phyloP scores from a whole-genome alignment of 2,888 invertebrate species.

The Hybos culiciformis region DNA sequence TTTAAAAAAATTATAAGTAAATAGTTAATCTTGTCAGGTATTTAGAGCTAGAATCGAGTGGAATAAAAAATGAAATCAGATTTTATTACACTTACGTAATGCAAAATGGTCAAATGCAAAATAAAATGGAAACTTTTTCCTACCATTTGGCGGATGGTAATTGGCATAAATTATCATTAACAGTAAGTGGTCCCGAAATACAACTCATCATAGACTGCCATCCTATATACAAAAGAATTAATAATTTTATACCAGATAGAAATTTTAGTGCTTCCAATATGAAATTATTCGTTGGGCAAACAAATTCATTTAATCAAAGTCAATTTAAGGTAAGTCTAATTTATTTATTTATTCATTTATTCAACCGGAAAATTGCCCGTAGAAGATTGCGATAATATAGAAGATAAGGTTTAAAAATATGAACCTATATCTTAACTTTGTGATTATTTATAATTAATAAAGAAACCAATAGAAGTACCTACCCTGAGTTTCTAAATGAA shows the following conservation, averaged over 20 bases:
- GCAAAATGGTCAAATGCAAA: slow-evolving; percentile 46
- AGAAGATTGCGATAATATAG: no score
- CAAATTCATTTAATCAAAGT: slow-evolving; percentile 63
- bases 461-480: no score
- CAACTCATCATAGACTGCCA: slow-evolving; percentile 79
- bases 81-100: slow-evolving; percentile 52
- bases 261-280: slow-evolving; percentile 60
- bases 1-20: slow-evolving; percentile 4
- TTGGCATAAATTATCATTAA: slow-evolving; percentile 78
- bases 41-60: slow-evolving; percentile 84
- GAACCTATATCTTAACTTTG: no score
- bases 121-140: slow-evolving; percentile 75
- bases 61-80: slow-evolving; percentile 72
- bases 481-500: no score
- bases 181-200: slow-evolving; percentile 70
- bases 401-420: no score
- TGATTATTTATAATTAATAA: no score
- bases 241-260: slow-evolving; percentile 58
- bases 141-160: slow-evolving; percentile 73
- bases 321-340: slow-evolving; percentile 60
- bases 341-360: slow-evolving; percentile 8
- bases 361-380: no score
- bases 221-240: slow-evolving; percentile 66
- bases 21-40: no score
- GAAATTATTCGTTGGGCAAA: slow-evolving; percentile 76